A percentile compares a stretch with the other conserved stretches of the same genome.
Evolutionary conservation across 2,888 invertebrate species (phyloP).

Genomic region (Julus scanicus): DNA sequence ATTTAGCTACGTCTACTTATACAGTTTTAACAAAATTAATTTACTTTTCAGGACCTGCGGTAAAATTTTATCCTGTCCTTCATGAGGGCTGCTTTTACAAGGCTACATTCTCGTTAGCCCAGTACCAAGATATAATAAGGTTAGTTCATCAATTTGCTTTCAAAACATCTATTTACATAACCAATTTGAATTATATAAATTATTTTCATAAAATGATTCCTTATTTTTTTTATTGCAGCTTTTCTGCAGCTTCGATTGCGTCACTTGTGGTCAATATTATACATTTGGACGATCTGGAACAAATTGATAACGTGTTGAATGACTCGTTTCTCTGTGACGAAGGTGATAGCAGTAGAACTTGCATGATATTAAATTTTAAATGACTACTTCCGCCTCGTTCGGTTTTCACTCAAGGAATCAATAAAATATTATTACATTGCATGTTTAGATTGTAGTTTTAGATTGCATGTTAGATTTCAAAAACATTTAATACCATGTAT

Average conservation of each 20-base stretch:
- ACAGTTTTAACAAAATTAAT: background rate
- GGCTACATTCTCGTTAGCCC: background rate
- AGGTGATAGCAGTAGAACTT: background rate
- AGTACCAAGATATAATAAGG: no score
- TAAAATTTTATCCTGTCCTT: background rate
- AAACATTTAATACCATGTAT: background rate
- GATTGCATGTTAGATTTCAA: no score
- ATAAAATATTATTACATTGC: no score
- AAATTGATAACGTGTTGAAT: background rate
- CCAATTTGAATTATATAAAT: no score
- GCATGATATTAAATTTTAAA: no score
- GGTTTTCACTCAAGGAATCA: no score
- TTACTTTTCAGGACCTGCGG: background rate
- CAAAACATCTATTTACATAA: no score
- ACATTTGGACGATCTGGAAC: background rate
- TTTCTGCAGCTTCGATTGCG: background rate
- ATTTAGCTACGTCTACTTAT: no score
- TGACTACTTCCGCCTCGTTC: no score
- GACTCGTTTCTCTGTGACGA: background rate
- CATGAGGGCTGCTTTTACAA: background rate
- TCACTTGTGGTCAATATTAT: background rate
- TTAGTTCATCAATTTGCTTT: no score
- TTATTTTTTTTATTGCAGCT: background rate
- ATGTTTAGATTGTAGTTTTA: no score
- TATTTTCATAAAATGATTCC: no score